Evolutionary conservation across 2,888 invertebrate genomes (phyloP), one percentile per base, ranked within the genome.

Genomic region (Thymelicus acteon): DNA sequence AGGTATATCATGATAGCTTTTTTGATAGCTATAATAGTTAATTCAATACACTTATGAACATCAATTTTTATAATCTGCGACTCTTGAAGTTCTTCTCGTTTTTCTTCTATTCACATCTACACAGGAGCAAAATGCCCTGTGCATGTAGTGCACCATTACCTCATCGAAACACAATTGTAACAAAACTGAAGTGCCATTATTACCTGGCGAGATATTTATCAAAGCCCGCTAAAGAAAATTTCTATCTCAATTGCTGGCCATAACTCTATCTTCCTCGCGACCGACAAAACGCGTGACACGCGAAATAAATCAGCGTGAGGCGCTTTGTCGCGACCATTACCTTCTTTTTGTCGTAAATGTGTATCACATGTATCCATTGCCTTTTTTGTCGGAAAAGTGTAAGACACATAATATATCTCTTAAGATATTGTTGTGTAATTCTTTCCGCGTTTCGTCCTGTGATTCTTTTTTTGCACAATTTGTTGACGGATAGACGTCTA

Each of bases 291-390:
- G 39, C 69, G 67, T 65, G 73, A 71, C 73, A 65, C 74, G 48
- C 66, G 70, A 54, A 72, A 73, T 76, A 73, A 74, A 74, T 76
- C 75, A 75, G 67, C 48, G 48, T 67, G 60, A 63, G 64, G 48
- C 70, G 72, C 68, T 71, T 60, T 70, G 75, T 73, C 72, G 76
- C 69, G 64, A 7, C 65, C 75, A 75, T 75, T 74, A 75, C 74
- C 72, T 71, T 70, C 74, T 75, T 76, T 75, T 75, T 75, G 75
- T 76, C 75, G 62, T 63, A 73, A 61, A 67, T 71, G 73, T 73
- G 40, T 66, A 65, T 68, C 67, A 57, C 64, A 67, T 60, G 60
- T 60, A 65, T 67, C 58, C 62, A 71, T 67, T 62, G 68, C 71
- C 67, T 68, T 71, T 71, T 67, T 71, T 71, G 70, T 70, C 60